Evolutionary conservation across 2,797 vertebrate species (phyloP).

Genomic region (Spea hammondii): DNA sequence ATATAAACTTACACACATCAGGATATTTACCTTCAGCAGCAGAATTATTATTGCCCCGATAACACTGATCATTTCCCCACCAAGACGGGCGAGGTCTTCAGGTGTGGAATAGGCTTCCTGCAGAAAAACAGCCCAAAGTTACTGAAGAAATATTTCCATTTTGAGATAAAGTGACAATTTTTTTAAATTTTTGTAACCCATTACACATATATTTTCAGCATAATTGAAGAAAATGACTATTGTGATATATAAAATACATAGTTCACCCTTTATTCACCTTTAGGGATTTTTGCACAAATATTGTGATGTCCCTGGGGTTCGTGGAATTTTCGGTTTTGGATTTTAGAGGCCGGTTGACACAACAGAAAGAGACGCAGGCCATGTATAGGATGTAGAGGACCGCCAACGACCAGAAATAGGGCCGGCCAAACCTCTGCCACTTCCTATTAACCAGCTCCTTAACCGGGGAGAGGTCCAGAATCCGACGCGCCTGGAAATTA

Average conservation of each 20-base stretch:
- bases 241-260: not conserved
- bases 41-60: constrained; percentile 75
- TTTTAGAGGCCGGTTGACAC: constrained; percentile 85
- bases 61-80: constrained; percentile 76
- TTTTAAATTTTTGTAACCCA: too few species aligned
- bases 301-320: constrained; percentile 71
- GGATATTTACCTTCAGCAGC: constrained; percentile 70
- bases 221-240: too few species aligned
- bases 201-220: too few species aligned
- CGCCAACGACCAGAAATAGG: constrained; percentile 87
- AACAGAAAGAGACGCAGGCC: constrained; percentile 84
- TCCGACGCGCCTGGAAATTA: not conserved
- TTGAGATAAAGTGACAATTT: too few species aligned
- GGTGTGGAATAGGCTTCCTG: constrained; percentile 75
- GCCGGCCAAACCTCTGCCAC: constrained; percentile 88
- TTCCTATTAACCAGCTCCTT: constrained; percentile 90
- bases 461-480: constrained; percentile 72
- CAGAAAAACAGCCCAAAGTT: not conserved
- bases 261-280: constrained; percentile 47
- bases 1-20: too few species aligned
- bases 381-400: constrained; percentile 86
- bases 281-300: constrained; percentile 79
- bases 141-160: too few species aligned
- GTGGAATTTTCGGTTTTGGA: constrained; percentile 72
- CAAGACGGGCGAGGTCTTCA: constrained; percentile 70